phyloP scores from a whole-genome alignment of 64 coral and sea anemone genomes.

The Actinia equina region DNA sequence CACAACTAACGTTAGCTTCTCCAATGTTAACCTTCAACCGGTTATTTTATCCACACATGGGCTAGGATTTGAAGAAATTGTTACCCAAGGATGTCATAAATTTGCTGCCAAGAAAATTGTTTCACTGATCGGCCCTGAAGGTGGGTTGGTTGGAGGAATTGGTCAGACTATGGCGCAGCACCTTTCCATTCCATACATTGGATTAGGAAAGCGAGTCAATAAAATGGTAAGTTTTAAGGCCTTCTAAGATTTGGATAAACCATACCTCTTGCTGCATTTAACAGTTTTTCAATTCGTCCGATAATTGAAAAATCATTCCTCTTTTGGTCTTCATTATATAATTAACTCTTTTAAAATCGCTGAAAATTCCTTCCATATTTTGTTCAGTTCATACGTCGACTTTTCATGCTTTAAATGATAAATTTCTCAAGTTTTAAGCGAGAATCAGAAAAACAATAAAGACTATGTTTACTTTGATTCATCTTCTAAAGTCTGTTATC shows the following conservation, averaged over 20 bases:
- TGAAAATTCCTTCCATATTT: no score
- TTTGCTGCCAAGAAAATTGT: conserved; percentile 2
- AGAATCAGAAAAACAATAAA: neutral
- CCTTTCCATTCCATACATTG: neutral
- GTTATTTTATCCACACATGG: neutral
- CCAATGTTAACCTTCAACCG: neutral
- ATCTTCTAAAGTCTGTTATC: neutral
- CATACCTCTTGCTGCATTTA: neutral
- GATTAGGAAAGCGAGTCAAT: neutral
- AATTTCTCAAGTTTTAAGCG: neutral
- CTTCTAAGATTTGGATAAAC: neutral
- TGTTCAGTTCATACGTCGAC: no score
- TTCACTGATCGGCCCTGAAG: neutral
- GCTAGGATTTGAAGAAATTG: neutral
- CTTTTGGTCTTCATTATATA: neutral
- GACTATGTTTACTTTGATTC: neutral
- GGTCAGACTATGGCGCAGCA: neutral
- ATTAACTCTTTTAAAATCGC: no score
- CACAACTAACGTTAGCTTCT: neutral
- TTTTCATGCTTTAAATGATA: no score
- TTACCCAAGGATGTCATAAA: neutral
- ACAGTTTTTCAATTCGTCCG: neutral
- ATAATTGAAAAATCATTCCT: neutral
- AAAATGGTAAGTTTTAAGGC: neutral
- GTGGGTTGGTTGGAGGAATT: neutral